Evolutionary conservation across 1,140 invertebrate genomes (phyloP).

Genomic region (Ips typographus): DNA sequence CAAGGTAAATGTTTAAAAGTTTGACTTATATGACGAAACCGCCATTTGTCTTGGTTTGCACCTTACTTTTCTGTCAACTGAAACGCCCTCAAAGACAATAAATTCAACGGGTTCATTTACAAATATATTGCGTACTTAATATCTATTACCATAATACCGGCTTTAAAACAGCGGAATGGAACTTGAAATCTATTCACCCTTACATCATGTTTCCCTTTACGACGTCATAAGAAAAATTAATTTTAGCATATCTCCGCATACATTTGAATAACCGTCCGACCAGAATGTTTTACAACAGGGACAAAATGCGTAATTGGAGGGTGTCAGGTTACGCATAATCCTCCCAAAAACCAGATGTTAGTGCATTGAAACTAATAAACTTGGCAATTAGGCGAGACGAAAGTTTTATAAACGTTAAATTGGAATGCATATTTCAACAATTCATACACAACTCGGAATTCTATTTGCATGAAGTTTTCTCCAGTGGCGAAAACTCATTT

Average conservation of each 20-base stretch:
- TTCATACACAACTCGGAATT: slow-evolving; percentile 4
- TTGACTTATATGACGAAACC: too few relatives aligned
- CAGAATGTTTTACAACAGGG: slow-evolving; percentile 10
- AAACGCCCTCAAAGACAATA: neutral
- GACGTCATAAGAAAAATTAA: slow-evolving; percentile 29
- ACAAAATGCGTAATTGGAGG: neutral
- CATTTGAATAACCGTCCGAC: slow-evolving; percentile 39
- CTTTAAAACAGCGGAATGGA: slow-evolving; percentile 15
- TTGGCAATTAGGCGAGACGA: too few relatives aligned
- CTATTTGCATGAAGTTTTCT: slow-evolving; percentile 2
- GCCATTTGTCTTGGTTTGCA: too few relatives aligned
- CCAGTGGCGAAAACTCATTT: slow-evolving; percentile 4
- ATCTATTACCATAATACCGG: slow-evolving; percentile 20
- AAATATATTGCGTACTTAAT: slow-evolving; percentile 31
- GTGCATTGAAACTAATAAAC: too few relatives aligned
- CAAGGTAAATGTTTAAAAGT: too few relatives aligned
- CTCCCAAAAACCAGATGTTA: too few relatives aligned
- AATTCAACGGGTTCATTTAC: slow-evolving; percentile 19
- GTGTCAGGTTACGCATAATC: too few relatives aligned
- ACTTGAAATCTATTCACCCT: slow-evolving; percentile 30
- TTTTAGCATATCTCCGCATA: slow-evolving; percentile 31
- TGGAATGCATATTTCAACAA: slow-evolving; percentile 5
- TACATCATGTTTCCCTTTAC: slow-evolving; percentile 22
- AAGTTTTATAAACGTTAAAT: neutral
- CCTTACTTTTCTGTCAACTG: too few relatives aligned